Conservation (phyloP, 2,797 vertebrate genomes). For the Aeoliscus strigatus region DNA sequence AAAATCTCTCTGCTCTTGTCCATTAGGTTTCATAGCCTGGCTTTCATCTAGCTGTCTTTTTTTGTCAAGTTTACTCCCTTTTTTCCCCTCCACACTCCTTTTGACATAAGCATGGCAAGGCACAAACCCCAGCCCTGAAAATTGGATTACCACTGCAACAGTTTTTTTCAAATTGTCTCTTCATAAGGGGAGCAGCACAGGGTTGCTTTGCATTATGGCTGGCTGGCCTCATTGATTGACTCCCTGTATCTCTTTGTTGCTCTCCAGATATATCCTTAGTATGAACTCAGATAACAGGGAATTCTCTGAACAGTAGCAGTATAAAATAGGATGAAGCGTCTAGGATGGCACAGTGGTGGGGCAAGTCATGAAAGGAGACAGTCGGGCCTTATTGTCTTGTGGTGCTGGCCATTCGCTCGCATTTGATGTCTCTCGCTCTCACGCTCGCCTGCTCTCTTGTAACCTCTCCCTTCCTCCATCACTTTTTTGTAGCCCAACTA, state of each 20-base stretch:
- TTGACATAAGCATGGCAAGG: conserved; percentile 41
- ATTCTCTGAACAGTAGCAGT: conserved; percentile 12
- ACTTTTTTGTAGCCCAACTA: conserved; percentile 32
- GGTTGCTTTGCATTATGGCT: conserved; percentile 20
- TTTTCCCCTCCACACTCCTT: neutral
- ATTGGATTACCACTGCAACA: conserved; percentile 61
- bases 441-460: conserved; percentile 11
- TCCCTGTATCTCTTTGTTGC: conserved; percentile 21
- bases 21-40: no score
- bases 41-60: conserved; percentile 11
- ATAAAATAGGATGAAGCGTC: conserved; percentile 34
- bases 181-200: conserved; percentile 33
- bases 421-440: conserved; percentile 19
- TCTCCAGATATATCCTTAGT: conserved; percentile 17
- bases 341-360: conserved; percentile 27
- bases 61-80: conserved; percentile 4
- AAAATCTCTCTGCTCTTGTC: no score
- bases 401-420: conserved; percentile 18
- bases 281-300: conserved; percentile 15
- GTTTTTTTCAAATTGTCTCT: conserved; percentile 57
- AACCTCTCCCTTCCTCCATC: conserved; percentile 14
- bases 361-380: conserved; percentile 32
- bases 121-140: conserved; percentile 44
- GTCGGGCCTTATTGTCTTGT: conserved; percentile 39
- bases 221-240: conserved; percentile 16